Base-by-base conservation (phyloP, 2,113 vertebrate genomes). In the Aspiorhynchus laticeps region DNA sequence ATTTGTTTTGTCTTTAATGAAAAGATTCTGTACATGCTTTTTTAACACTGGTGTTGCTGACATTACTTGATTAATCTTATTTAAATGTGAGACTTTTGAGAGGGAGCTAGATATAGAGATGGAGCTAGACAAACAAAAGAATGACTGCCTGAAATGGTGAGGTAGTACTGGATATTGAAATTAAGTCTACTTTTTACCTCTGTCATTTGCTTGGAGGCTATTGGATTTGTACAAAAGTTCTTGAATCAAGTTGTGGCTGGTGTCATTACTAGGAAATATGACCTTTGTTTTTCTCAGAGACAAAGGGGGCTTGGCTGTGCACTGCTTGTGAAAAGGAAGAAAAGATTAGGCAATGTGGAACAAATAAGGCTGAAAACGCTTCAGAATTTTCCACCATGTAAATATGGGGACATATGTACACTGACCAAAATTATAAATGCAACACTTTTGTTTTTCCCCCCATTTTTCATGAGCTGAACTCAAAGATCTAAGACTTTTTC, bases 181-280 rank as follows among this genome's bases (percentile, higher is more conserved):
- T 75, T 0, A 10, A 33, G 71, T 41, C 79, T 85, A 33, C 14
- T 36, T 15, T 21, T 53, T 10, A 63, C n/a, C n/a, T 63, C 61
- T 26, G 10, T 63, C 61, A 26, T 63, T 48, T 48, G 46, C 3
- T 48, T 48, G 46, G 46, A 48, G 46, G 46, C 11, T 48, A 9
- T 43, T 43, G 41, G 8, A 43, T 43, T 63, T 26, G 61, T 63
- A 63, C n/a, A 12, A 63, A 7, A 76, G 24, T 67, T 88, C 24
- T 89, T 77, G 46, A 19, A 53, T 46, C 85, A 84, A 89, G 88
- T 89, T 82, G 38, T 90, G 90, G 85, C 88, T 48, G 12, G 89
- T 61, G 59, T 71, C 36, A 33, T 65, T 7, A 24, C 80, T 19
- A 85, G 87, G 84, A 87, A 90, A 75, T 81, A 69, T 84, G 88